Evolutionary conservation across 2,888 invertebrate genomes (phyloP).

Genomic region (Serripes groenlandicus): DNA sequence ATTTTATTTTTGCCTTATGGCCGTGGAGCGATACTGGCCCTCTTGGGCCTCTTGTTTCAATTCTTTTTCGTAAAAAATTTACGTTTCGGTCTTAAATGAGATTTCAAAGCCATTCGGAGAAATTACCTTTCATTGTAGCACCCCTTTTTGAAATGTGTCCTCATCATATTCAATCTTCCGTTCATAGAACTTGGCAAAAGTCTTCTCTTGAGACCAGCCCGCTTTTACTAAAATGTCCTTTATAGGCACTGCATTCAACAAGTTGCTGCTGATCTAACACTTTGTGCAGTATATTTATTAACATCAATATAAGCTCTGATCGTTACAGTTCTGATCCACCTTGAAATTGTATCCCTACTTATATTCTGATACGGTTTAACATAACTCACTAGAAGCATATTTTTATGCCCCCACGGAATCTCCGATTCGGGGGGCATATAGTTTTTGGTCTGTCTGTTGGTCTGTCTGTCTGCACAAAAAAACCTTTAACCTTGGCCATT

Average conservation of each 20-base stretch:
- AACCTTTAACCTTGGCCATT: too few relatives aligned
- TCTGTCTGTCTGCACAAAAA: too few relatives aligned
- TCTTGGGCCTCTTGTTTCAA: too few relatives aligned
- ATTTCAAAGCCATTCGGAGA: conserved; percentile 46
- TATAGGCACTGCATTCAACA: conserved; percentile 41
- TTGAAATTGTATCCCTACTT: conserved; percentile 53
- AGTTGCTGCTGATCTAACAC: conserved; percentile 56
- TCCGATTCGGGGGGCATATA: too few relatives aligned
- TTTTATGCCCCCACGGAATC: too few relatives aligned
- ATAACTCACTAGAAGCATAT: conserved; percentile 52
- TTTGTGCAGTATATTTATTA: conserved; percentile 41
- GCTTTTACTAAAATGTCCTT: conserved; percentile 46
- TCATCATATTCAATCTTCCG: conserved; percentile 16
- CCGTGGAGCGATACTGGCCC: too few relatives aligned
- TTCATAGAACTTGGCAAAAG: conserved; percentile 55
- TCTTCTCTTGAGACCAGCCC: conserved; percentile 50
- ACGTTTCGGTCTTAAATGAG: conserved; percentile 28
- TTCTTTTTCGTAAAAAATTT: conserved; percentile 40
- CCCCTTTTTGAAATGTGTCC: conserved; percentile 31
- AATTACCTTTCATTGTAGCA: conserved; percentile 30
- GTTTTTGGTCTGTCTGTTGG: too few relatives aligned
- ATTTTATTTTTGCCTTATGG: too few relatives aligned
- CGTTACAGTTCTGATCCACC: conserved; percentile 61
- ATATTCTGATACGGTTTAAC: conserved; percentile 55
- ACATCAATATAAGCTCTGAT: conserved; percentile 46